Conservation (phyloP, 2,797 vertebrate genomes). For the Apodemus agrarius region DNA sequence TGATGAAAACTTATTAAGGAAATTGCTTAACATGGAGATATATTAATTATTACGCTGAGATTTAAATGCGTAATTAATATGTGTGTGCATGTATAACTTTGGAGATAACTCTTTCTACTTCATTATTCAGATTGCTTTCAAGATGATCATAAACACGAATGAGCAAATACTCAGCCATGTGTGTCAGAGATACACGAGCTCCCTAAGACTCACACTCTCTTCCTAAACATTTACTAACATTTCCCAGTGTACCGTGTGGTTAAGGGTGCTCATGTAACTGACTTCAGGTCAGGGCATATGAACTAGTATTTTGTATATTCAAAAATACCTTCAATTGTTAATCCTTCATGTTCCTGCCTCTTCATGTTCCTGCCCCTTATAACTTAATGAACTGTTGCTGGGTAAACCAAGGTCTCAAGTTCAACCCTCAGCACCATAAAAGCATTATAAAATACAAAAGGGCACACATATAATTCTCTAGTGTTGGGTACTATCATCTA, state of each 20-base stretch:
- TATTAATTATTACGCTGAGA: slow-evolving; percentile 59
- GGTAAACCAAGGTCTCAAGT: neutral
- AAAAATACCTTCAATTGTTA: neutral
- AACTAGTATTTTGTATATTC: neutral
- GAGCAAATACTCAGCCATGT: neutral
- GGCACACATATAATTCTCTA: neutral
- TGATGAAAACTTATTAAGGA: slow-evolving; percentile 61
- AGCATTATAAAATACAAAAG: neutral
- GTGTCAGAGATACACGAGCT: neutral
- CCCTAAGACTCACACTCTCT: neutral
- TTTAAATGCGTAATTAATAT: slow-evolving; percentile 63
- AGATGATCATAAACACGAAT: slow-evolving; percentile 1
- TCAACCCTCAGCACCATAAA: neutral
- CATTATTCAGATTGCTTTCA: slow-evolving; percentile 56
- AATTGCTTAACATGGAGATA: slow-evolving; percentile 58
- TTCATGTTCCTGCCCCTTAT: neutral
- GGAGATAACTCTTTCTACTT: slow-evolving; percentile 2
- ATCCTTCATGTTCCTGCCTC: neutral
- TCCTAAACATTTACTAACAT: neutral
- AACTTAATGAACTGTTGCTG: neutral
- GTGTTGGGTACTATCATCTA: neutral
- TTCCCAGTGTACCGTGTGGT: neutral
- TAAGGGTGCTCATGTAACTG: neutral
- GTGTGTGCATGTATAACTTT: neutral
- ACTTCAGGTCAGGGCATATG: neutral